phyloP scores from a whole-genome alignment of 2,113 vertebrate species.

The Electrona antarctica region DNA sequence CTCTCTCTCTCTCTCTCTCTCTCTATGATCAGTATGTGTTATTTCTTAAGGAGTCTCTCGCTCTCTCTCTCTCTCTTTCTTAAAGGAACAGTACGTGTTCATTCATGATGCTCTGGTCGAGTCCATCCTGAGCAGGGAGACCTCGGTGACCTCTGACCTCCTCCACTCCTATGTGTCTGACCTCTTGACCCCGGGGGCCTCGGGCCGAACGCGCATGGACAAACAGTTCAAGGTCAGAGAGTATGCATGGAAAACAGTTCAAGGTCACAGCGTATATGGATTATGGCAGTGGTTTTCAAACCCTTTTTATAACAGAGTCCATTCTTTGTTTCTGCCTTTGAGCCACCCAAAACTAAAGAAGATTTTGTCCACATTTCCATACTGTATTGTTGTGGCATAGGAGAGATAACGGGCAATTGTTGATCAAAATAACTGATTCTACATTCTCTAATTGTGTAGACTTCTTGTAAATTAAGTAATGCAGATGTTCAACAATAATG shows the following conservation, averaged over 20 bases:
- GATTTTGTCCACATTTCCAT: no score
- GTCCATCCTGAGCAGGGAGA: slow-evolving; percentile 91
- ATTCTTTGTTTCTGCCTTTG: no score
- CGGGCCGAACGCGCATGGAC: slow-evolving; percentile 90
- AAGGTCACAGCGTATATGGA: slow-evolving; percentile 77
- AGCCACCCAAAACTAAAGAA: no score
- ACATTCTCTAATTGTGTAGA: no score
- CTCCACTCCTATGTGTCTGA: slow-evolving; percentile 91
- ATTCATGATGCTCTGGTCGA: slow-evolving; percentile 94
- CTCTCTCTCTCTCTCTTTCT: background rate
- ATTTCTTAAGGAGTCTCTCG: background rate
- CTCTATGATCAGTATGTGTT: background rate
- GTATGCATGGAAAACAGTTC: slow-evolving; percentile 89
- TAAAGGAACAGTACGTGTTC: slow-evolving; percentile 95
- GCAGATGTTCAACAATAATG: no score
- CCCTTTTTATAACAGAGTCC: no score
- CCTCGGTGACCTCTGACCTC: slow-evolving; percentile 85
- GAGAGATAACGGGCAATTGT: no score
- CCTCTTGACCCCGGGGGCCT: slow-evolving; percentile 88
- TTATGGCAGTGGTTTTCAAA: no score
- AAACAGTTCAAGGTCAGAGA: slow-evolving; percentile 91
- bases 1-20: background rate
- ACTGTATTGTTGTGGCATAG: no score
- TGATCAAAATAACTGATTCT: no score
- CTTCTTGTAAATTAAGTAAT: no score